Evolutionary conservation across 2,888 invertebrate genomes (phyloP), one percentile per base, ranked within the genome.

Genomic region (Germaria angustata): DNA sequence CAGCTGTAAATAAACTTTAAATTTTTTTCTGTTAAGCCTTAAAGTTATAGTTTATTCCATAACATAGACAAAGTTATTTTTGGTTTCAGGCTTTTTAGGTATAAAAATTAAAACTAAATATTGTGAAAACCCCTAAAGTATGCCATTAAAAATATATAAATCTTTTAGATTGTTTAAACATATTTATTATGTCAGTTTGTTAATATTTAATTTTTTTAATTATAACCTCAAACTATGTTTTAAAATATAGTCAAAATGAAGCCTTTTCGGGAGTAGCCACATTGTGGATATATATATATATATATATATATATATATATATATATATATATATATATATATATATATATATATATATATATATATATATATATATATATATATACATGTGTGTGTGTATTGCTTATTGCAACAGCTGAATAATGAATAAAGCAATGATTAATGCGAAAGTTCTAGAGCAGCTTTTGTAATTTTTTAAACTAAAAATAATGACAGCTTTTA

Each of bases 121-220:
- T 63, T 51, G 7, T 15, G 15, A n/a, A 28, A 28, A 15, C 15
- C 49, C 49, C 20, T 28, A 46, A 71, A 72, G 59, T 61, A 49
- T 49, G 71, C 59, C n/a, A 49, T 49, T 4, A 39, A 72, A 41
- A n/a, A 49, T 39, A 72, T 15, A 69, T 57, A 44, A 46, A 34
- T 46, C 13, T 46, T 34, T 34, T 22, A 49, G 24, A 20, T 4
- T 24, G 44, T 55, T 57, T 53, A 15, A 39, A 59, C 9, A 59
- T 36, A 44, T 55, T 69, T 55, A 39, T 49, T 8, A 13, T 28
- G 15, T 53, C 11, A 66, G 32, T 15, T 68, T 13, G 41, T 32
- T n/a, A 69, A 57, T 71, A 57, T 71, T 57, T 46, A 3, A 53
- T 59, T 32, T 49, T 59, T 61, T 72, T 39, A 72, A 72, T 72